phyloP scores from a whole-genome alignment of 92 coral and sea anemone genomes.

The Epizoanthus stellaris region DNA sequence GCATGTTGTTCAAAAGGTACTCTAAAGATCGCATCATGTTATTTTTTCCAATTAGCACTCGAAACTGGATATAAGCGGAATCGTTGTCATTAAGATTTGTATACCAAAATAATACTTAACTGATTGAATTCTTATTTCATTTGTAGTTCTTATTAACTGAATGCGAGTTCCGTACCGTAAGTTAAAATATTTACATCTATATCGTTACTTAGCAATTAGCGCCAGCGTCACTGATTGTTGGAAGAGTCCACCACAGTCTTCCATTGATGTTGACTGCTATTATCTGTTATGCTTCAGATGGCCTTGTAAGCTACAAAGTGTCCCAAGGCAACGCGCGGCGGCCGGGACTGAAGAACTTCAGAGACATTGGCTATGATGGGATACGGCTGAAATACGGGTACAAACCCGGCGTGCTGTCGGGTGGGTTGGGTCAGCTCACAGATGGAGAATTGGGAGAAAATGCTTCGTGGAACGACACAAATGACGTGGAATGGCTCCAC shows the following conservation, averaged over 20 bases:
- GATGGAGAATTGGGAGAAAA: constrained; percentile 87
- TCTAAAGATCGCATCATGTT: no score
- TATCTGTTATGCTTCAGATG: constrained; percentile 56
- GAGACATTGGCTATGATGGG: constrained; percentile 97
- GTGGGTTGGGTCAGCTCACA: constrained; percentile 93
- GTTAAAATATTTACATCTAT: no score
- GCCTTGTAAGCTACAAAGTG: constrained; percentile 85
- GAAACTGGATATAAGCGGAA: no score
- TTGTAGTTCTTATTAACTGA: no score
- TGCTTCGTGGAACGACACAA: constrained; percentile 87
- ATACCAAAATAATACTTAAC: no score
- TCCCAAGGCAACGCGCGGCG: constrained; percentile 90
- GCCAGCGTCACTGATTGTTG: no score
- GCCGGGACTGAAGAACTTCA: constrained; percentile 70
- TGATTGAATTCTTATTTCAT: no score
- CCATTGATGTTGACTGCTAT: neutral
- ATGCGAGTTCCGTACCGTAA: no score
- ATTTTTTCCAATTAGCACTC: no score
- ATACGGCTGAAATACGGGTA: constrained; percentile 74
- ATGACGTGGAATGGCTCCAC: constrained; percentile 75
- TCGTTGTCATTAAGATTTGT: no score
- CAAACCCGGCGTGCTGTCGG: constrained; percentile 78
- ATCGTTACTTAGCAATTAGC: no score
- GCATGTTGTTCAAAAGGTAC: no score
- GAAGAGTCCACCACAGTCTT: neutral